Base-by-base conservation (phyloP, 2,797 vertebrate genomes). In the Danio choprae region DNA sequence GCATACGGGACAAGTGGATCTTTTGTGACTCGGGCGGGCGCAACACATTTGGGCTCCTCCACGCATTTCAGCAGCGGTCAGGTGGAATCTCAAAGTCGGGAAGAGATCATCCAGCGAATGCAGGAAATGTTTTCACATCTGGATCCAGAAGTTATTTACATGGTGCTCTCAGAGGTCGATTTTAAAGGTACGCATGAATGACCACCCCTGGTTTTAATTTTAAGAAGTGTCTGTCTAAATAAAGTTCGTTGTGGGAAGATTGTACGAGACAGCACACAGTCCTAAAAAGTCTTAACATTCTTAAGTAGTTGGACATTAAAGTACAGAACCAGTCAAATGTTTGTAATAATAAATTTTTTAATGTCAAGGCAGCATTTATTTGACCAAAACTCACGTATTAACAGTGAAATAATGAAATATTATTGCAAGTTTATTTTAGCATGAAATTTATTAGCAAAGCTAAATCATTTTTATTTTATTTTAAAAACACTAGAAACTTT, bases 101-200 rank as follows among this genome's bases (percentile, higher is more conserved):
- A 97, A 80, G 89, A 90, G 4, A 93, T 97, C 81, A 87, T 96
- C 79, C 91, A 87, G 85, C 93, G 81, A 86, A 94, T 98, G 95
- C 95, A 94, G 88, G 97, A 98, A 89, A 96, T 99, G 94, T 99
- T 99, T 90, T 96, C 96, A 62, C 94, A 96, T 79, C 87, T 99
- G 90, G 98, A 99, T 86, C 94, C 96, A 1, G 95, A 96, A 79
- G 96, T 99, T 72, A 91, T 99, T 63, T 94, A 97, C 91, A 96
- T 99, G 89, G 95, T 99, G 84, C 94, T 99, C 50, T 95, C 96
- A 84, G 98, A 99, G 90, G 96, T 95, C 86, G 97, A 98, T 85
- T 98, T 98, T 88, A 96, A 96, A 97, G 97, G 98, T 99, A 91
- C 3, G 0, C 1, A 13, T 15, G 77, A 50, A 50, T 55, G 13